phyloP scores from a whole-genome alignment of 2,888 invertebrate species.

The Pilophorus perplexus region DNA sequence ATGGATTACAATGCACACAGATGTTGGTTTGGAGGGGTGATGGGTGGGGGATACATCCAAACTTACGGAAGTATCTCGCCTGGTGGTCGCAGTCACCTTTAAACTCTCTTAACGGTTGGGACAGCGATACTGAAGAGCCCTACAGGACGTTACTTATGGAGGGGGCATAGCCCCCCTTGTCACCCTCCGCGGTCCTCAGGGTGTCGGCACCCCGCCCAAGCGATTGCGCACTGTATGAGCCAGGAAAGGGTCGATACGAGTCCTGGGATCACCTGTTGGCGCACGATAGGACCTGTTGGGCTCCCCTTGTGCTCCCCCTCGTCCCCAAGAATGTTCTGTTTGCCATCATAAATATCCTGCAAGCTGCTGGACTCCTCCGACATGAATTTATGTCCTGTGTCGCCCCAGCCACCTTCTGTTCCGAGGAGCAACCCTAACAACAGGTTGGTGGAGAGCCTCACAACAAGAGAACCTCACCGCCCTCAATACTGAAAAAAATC shows the following conservation, averaged over 20 bases:
- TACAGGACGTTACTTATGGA: constrained; percentile 13
- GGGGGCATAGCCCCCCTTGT: not conserved
- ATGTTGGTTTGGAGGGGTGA: not conserved
- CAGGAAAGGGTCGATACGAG: constrained; percentile 12
- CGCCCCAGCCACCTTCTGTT: too few species aligned
- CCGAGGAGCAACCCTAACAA: too few species aligned
- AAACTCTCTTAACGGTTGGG: not conserved
- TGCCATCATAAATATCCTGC: constrained; percentile 28
- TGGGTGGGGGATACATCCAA: constrained; percentile 24
- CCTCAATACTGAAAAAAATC: too few species aligned
- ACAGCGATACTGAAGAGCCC: constrained; percentile 24
- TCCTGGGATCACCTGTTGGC: constrained; percentile 26
- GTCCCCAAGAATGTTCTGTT: too few species aligned
- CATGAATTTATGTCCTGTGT: too few species aligned
- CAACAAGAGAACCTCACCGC: too few species aligned
- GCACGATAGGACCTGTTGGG: constrained; percentile 23
- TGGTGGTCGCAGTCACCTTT: not conserved
- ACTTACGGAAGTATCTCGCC: constrained; percentile 20
- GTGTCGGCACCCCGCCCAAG: constrained; percentile 3
- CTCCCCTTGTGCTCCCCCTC: not conserved
- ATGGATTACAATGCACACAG: too few species aligned
- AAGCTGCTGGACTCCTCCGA: too few species aligned
- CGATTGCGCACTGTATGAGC: constrained; percentile 22
- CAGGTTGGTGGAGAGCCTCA: too few species aligned
- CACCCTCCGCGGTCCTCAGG: not conserved